Base-by-base conservation (phyloP, 2,888 invertebrate genomes). In the Gymnoscelis rufifasciata region DNA sequence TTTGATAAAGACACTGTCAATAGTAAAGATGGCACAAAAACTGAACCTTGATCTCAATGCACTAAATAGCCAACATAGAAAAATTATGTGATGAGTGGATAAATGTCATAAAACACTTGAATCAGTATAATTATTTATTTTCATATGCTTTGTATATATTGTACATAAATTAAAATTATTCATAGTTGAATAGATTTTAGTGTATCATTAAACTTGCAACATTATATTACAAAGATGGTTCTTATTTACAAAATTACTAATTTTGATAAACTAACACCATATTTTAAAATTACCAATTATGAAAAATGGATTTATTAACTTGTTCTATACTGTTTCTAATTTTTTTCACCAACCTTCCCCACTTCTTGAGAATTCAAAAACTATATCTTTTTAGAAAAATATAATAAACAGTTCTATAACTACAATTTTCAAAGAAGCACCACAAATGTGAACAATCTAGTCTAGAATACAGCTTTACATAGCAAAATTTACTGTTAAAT, bases 371-470 rank as follows among this genome's bases (percentile, higher is more conserved):
- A 3, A 19, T 19, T 19, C 19, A 19, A 19, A 19, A 19, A 19
- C 19, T 19, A 19, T 19, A 19, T 30, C 0, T 12, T 30, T 14
- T 19, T 33, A 33, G 3, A n/a, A 15, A 19, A 33, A 19, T 15
- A 33, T 26, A 26, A 37, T 31, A 38, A 15, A 31, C 45, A 47
- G 42, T 47, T 54, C 44, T 35, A 40, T 44, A 54, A 66, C 63
- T 64, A 48, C 67, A n/a, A 66, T 64, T 49, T 64, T 61, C 69
- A 74, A 74, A 57, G 35, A 80, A 81, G 81, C 81, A 82, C 82
- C 81, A 78, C 71, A 63, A 64, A 66, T 56, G 67, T 66, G 66
- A 75, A 76, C 69, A 67, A 57, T 67, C 65, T 57, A 51, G 49
- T 31, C 15, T 52, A 10, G 53, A 35, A 43, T 38, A 38, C 38